phyloP scores from a whole-genome alignment of 1,140 invertebrate genomes.

The Apis dorsata region DNA sequence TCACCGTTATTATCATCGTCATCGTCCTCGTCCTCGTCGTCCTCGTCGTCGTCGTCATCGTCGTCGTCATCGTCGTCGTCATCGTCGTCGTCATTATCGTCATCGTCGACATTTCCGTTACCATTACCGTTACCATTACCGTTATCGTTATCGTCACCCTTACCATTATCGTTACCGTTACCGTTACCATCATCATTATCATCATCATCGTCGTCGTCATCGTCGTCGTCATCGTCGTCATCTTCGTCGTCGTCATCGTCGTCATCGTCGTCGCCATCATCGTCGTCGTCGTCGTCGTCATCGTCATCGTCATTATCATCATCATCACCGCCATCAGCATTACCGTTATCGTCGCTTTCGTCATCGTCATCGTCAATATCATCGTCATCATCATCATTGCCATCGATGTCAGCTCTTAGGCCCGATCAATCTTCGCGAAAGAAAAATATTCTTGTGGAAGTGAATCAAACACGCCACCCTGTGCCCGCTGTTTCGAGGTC shows the following conservation, averaged over 20 bases:
- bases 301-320: slow-evolving; percentile 17
- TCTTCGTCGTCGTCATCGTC: slow-evolving; percentile 17
- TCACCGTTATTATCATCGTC: slow-evolving; percentile 22
- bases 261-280: slow-evolving; percentile 11
- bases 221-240: slow-evolving; percentile 19
- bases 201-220: slow-evolving; percentile 21
- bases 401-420: slow-evolving; percentile 2
- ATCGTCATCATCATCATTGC: slow-evolving; percentile 13
- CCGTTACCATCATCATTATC: slow-evolving; percentile 24
- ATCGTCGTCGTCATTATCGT: slow-evolving; percentile 19
- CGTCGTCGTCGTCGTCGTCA: slow-evolving; percentile 9
- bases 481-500: slow-evolving; percentile 64
- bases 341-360: slow-evolving; percentile 9
- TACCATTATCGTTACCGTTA: slow-evolving; percentile 13
- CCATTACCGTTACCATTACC: slow-evolving; percentile 14
- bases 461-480: slow-evolving; percentile 72
- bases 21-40: slow-evolving; percentile 10
- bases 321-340: slow-evolving; percentile 4
- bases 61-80: slow-evolving; percentile 18
- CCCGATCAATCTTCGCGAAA: slow-evolving; percentile 55
- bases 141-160: slow-evolving; percentile 9
- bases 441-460: slow-evolving; percentile 55
- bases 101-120: slow-evolving; percentile 13
- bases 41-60: slow-evolving; percentile 5
- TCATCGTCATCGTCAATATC: slow-evolving; percentile 27